Percentiles rank a stretch among this genome's conserved stretches.
phyloP scores from a whole-genome alignment of 2,888 invertebrate species.

The Eristalis intricaria region DNA sequence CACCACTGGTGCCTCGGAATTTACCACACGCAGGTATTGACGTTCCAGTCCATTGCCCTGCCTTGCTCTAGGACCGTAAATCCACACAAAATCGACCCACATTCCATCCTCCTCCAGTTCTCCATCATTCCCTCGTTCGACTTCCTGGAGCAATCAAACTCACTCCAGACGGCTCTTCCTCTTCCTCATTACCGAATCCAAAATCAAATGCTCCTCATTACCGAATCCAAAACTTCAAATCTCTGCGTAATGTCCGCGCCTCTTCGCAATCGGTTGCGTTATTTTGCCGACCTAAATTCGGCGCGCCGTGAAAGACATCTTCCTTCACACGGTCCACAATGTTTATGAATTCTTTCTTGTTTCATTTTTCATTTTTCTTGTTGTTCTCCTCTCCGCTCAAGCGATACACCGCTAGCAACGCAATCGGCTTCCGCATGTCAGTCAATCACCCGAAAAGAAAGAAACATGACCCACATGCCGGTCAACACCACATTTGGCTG shows the following conservation, averaged over 20 bases:
- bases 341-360: conserved; percentile 7
- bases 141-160: neutral
- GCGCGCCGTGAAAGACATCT: neutral
- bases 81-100: too few species aligned
- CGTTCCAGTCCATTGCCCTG: too few species aligned
- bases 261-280: neutral
- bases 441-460: conserved; percentile 59
- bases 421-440: conserved; percentile 61
- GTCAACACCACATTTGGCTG: conserved; percentile 53
- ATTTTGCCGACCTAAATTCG: neutral
- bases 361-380: neutral
- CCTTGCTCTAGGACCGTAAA: too few species aligned
- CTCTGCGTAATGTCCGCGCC: neutral
- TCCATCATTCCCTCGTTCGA: neutral
- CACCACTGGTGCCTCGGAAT: too few species aligned
- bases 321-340: neutral
- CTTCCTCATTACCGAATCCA: neutral
- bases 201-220: neutral
- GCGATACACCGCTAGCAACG: conserved; percentile 17
- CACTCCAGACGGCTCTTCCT: neutral
- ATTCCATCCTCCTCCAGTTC: neutral
- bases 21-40: too few species aligned
- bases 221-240: neutral
- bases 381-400: neutral
- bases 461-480: conserved; percentile 61